phyloP scores from a whole-genome alignment of 2,888 invertebrate species.

The Troides aeacus region DNA sequence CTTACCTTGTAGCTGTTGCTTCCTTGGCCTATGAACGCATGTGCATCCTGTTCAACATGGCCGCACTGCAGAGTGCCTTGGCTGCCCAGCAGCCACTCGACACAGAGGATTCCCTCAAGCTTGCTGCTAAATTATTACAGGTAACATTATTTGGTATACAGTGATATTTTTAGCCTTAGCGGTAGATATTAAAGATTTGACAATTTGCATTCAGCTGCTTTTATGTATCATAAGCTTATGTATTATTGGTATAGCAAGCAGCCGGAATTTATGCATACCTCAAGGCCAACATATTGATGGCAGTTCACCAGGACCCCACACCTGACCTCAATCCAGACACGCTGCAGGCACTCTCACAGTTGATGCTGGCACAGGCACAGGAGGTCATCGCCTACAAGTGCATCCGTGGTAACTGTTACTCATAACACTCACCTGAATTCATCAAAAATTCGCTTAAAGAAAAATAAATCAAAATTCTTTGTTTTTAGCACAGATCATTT shows the following conservation, averaged over 20 bases:
- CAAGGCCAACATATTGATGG: conserved; percentile 88
- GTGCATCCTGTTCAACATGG: conserved; percentile 97
- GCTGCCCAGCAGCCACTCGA: conserved; percentile 92
- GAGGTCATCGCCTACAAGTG: conserved; percentile 98
- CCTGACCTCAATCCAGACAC: conserved; percentile 97
- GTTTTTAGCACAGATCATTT: too few species aligned
- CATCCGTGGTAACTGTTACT: conserved; percentile 82
- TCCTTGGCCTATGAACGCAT: conserved; percentile 95
- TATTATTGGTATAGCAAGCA: conserved; percentile 83
- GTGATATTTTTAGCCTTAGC: too few species aligned
- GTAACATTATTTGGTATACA: conserved; percentile 56
- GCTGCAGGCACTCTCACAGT: conserved; percentile 88
- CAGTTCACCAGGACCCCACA: conserved; percentile 96
- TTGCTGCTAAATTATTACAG: conserved; percentile 95
- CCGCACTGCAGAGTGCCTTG: conserved; percentile 93
- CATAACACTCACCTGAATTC: neutral
- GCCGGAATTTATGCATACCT: conserved; percentile 94
- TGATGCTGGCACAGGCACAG: conserved; percentile 99
- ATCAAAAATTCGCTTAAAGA: too few species aligned
- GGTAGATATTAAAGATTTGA: too few species aligned
- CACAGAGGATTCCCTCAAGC: conserved; percentile 95
- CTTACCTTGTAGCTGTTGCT: conserved; percentile 84
- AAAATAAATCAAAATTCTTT: too few species aligned
- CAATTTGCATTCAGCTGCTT: too few species aligned
- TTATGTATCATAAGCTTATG: too few species aligned